phyloP scores from a whole-genome alignment of 1,140 invertebrate species.

The Anastatus disparis region DNA sequence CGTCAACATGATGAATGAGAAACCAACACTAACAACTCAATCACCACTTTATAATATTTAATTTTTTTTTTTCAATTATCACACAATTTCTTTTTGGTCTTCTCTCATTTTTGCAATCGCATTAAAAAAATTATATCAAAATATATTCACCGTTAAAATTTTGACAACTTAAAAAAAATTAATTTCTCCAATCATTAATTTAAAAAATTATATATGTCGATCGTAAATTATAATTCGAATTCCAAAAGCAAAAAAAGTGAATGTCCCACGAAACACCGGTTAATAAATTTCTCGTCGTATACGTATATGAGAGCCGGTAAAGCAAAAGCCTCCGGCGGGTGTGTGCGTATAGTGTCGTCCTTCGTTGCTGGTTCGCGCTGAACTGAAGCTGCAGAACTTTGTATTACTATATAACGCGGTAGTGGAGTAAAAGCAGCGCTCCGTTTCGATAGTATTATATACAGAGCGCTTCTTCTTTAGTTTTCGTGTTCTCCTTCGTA shows the following conservation, averaged over 20 bases:
- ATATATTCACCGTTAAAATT: neutral
- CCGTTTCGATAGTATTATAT: constrained; percentile 39
- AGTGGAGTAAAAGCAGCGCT: constrained; percentile 34
- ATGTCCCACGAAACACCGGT: too few species aligned
- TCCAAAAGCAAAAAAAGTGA: too few species aligned
- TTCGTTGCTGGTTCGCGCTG: constrained; percentile 54
- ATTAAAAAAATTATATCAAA: too few species aligned
- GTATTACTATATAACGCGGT: too few species aligned
- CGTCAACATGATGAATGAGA: constrained; percentile 47
- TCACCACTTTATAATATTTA: too few species aligned
- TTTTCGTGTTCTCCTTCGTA: neutral
- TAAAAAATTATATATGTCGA: too few species aligned
- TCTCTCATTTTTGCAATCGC: constrained; percentile 20
- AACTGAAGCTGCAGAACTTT: constrained; percentile 60
- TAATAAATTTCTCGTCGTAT: too few species aligned
- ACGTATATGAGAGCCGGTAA: too few species aligned
- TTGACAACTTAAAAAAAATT: constrained; percentile 1
- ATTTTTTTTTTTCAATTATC: too few species aligned
- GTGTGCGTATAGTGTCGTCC: constrained; percentile 45
- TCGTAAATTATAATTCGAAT: too few species aligned
- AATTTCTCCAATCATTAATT: neutral
- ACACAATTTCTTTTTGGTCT: neutral
- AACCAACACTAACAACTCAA: constrained; percentile 29
- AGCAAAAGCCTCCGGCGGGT: neutral
- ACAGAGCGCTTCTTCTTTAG: constrained; percentile 16